Evolutionary conservation across 35 echinoderm and acorn worm genomes (phyloP).

Genomic region (Lytechinus variegatus): DNA sequence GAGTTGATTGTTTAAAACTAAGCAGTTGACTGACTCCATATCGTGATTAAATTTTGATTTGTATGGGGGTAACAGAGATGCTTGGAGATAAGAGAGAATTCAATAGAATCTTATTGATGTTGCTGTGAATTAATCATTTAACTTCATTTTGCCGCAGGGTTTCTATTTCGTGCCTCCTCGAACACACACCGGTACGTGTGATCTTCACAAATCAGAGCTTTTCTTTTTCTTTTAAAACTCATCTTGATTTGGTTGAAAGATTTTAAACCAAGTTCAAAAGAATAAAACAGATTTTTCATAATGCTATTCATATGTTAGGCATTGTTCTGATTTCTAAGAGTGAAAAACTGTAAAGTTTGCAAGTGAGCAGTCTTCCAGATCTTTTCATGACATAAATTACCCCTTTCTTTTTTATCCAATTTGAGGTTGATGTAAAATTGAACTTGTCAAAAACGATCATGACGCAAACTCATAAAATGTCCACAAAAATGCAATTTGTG

Average conservation of each 20-base stretch:
- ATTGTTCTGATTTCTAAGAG: neutral
- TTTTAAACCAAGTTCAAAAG: neutral
- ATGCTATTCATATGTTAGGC: neutral
- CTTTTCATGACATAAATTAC: neutral
- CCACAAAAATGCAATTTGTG: neutral
- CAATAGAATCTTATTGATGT: neutral
- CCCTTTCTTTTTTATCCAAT: neutral
- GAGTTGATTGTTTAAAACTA: neutral
- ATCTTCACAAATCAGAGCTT: neutral
- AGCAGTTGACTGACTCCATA: neutral
- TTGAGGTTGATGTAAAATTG: neutral
- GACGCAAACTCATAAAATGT: neutral
- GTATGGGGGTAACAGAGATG: neutral
- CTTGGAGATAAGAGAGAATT: neutral
- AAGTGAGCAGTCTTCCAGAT: neutral
- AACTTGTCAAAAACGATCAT: neutral
- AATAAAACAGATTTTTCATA: neutral
- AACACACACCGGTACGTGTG: neutral
- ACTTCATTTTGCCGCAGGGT: neutral
- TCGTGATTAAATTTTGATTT: neutral
- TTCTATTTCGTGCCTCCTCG: neutral
- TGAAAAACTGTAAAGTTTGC: neutral
- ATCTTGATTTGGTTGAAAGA: neutral
- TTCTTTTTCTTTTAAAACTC: neutral
- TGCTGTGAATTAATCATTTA: slow-evolving; percentile 14